Evolutionary conservation across 2,113 vertebrate species (phyloP), one percentile per base, ranked within the genome.

Genomic region (Muntiacus muntjak): DNA sequence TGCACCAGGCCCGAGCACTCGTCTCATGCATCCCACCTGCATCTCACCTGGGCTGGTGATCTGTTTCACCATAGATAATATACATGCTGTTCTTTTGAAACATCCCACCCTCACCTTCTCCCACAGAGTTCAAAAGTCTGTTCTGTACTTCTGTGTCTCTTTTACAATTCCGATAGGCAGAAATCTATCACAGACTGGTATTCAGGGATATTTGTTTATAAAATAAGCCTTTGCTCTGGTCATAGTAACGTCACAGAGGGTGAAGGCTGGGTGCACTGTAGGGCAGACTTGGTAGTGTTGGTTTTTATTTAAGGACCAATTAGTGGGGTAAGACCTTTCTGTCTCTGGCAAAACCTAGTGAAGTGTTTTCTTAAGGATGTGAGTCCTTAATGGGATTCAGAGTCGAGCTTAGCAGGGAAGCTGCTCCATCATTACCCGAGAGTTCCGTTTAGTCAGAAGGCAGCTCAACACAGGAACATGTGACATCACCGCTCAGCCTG

Each of bases 401-500:
- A 5, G 3, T 0, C 2, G 15, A 7, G 28, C 87, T 50, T 2
- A 16, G 14, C 0, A 0, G 50, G 87, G 54, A 60, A 25, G 79
- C 57, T 5, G 28, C 43, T 7, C 40, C 58, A 26, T 43, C 30
- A 0, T 67, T 12, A n/a, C 60, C 43, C 0, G 5, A 5, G 71
- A 7, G 5, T 23, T 45, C 86, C 13, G 6, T 25, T n/a, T 47
- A 30, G 78, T 54, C 78, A 74, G 87, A 95, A 93, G 89, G 58
- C 76, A 17, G 88, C 76, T 92, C 55, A 0, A 0, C 1, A 10
- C 40, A 33, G 95, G 97, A 90, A 57, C 94, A 55, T 17, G 8
- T 97, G 95, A 96, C 96, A 79, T 95, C 89, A 95, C 89, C 17
- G 3, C 71, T 81, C 81, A 15, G 82, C 71, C 40, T 23, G 85